Percentiles rank a stretch among this genome's conserved stretches.
These are phyloP conservation scores for Drosophila neonasuta DNA, from an alignment of 2,888 invertebrate genomes.

Conservation along the genomic window DNA sequence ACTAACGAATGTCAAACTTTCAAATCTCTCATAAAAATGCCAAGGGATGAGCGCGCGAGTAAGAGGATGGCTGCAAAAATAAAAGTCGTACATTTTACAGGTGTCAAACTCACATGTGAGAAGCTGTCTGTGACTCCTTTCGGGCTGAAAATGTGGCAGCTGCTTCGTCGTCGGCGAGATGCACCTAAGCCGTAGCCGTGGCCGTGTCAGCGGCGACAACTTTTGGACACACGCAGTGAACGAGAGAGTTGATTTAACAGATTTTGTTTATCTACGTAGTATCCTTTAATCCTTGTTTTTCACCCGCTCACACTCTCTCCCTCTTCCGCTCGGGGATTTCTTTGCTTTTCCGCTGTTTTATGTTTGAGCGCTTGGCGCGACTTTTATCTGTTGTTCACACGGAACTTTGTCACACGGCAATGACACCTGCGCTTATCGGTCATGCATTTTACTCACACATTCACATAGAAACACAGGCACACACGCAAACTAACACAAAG, in stretches of 20 bases:
- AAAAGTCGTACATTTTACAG: slow-evolving; percentile 56
- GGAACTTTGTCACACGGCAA: slow-evolving; percentile 54
- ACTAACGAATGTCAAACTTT: slow-evolving; percentile 59
- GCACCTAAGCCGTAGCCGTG: slow-evolving; percentile 21
- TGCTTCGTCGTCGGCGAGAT: slow-evolving; percentile 3
- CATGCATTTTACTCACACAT: slow-evolving; percentile 41
- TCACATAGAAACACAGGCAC: slow-evolving; percentile 9
- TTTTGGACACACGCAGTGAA: slow-evolving; percentile 17
- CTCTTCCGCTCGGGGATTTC: background rate
- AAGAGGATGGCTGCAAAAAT: slow-evolving; percentile 14
- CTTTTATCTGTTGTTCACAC: slow-evolving; percentile 46
- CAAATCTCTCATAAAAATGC: slow-evolving; percentile 32
- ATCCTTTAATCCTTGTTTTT: slow-evolving; percentile 20
- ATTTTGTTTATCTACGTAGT: slow-evolving; percentile 31
- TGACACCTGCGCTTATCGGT: slow-evolving; percentile 62
- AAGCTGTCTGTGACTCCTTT: slow-evolving; percentile 6
- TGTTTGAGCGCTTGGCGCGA: slow-evolving; percentile 32
- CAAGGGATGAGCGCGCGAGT: background rate
- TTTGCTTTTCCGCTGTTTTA: slow-evolving; percentile 14
- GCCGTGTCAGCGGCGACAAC: slow-evolving; percentile 15
- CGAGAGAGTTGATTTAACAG: slow-evolving; percentile 16
- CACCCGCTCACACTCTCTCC: background rate
- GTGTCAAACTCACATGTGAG: slow-evolving; percentile 59
- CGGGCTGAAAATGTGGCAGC: slow-evolving; percentile 15
- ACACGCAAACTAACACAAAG: slow-evolving; percentile 7